These are phyloP conservation scores for Acropternis orthonyx DNA, from an alignment of 2,797 vertebrate genomes.

Conservation along the genomic window DNA sequence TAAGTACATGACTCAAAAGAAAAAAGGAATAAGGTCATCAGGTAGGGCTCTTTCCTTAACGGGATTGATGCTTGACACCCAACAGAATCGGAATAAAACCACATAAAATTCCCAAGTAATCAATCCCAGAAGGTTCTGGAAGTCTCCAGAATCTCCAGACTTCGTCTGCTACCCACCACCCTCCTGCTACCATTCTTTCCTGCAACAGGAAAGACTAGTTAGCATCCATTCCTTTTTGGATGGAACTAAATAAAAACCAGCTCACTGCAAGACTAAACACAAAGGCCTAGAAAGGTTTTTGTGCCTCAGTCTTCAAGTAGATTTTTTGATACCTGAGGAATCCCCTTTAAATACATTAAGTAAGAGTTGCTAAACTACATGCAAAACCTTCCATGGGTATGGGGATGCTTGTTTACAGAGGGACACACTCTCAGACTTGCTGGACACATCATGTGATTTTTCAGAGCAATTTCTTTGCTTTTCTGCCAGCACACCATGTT, in stretches of 20 bases:
- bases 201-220: not conserved
- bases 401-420: not conserved
- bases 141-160: not conserved
- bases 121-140: not conserved
- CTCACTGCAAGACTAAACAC: not conserved
- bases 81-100: not conserved
- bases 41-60: not conserved
- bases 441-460: fast-evolving
- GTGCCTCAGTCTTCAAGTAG: not conserved
- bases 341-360: not conserved
- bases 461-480: not conserved
- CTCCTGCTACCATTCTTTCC: fast-evolving
- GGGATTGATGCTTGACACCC: not conserved
- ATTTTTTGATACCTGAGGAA: not conserved
- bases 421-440: not conserved
- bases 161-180: not conserved
- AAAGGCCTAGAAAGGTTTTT: not conserved
- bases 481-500: not conserved
- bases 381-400: not conserved
- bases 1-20: not conserved
- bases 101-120: not conserved
- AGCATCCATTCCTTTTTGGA: not conserved
- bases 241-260: not conserved
- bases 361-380: not conserved
- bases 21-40: not conserved